Percentiles rank a stretch among this genome's conserved stretches.
phyloP scores from a whole-genome alignment of 2,888 invertebrate genomes.

The Tineola bisselliella region DNA sequence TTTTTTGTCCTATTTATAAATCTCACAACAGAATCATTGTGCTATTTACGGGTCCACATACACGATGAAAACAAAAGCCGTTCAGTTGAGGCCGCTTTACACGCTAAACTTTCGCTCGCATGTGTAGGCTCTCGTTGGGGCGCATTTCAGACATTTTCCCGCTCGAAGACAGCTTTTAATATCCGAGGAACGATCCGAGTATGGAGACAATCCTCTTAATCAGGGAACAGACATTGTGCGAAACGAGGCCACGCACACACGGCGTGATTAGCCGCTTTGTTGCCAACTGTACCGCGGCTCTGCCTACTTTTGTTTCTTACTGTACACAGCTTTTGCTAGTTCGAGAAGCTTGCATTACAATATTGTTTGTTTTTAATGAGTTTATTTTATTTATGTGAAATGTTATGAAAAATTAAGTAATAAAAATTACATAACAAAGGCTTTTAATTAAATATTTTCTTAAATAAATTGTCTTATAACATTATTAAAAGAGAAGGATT shows the following conservation, averaged over 20 bases:
- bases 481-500: no score
- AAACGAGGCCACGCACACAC: conserved; percentile 63
- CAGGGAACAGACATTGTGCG: conserved; percentile 59
- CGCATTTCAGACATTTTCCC: conserved; percentile 8
- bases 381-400: no score
- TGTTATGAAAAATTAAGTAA: no score
- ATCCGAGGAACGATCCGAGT: conserved; percentile 43
- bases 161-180: conserved; percentile 59
- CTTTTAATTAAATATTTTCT: no score
- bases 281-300: conserved; percentile 30
- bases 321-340: conserved; percentile 20
- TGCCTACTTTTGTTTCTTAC: conserved; percentile 45
- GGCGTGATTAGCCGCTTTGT: conserved; percentile 57
- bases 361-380: conserved; percentile 1
- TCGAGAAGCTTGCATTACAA: conserved; percentile 11
- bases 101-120: not conserved
- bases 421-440: no score
- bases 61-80: conserved; percentile 2
- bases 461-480: not conserved
- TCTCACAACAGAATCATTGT: not conserved
- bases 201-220: conserved; percentile 67
- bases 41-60: not conserved
- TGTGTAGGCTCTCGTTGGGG: not conserved
- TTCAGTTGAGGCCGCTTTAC: conserved; percentile 7
- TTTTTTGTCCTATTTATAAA: no score